Percentiles rank a stretch among this genome's conserved stretches.
These are phyloP conservation scores for Heliconius hermathena DNA, from an alignment of 1,140 invertebrate species.

Conservation along the genomic window DNA sequence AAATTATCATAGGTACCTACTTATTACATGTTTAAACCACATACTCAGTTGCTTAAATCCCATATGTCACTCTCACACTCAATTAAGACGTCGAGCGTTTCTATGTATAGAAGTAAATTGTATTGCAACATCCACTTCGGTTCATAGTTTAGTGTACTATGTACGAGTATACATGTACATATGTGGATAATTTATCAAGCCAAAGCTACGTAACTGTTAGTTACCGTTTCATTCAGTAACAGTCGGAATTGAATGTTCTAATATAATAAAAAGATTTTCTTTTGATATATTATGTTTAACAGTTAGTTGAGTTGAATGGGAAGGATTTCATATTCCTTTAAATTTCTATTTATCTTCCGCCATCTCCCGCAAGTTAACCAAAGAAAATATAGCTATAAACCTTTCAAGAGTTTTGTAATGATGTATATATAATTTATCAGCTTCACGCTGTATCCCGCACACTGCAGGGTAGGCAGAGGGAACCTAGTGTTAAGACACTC, in stretches of 20 bases:
- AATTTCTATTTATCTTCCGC: too few species aligned
- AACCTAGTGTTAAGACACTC: too few species aligned
- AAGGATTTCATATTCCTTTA: too few species aligned
- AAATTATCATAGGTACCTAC: background rate
- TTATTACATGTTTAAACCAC: background rate
- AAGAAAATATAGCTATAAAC: too few species aligned
- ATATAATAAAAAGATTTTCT: background rate
- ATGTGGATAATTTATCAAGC: conserved; percentile 17
- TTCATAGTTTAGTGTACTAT: background rate
- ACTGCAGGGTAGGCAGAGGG: too few species aligned
- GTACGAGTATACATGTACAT: background rate
- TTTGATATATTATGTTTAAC: too few species aligned
- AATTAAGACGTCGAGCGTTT: conserved; percentile 6
- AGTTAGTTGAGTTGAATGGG: too few species aligned
- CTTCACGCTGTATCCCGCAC: too few species aligned
- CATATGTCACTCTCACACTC: background rate
- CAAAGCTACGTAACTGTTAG: conserved; percentile 1
- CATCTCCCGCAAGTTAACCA: too few species aligned
- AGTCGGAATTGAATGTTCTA: background rate
- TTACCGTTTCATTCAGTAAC: conserved; percentile 7
- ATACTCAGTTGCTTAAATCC: background rate
- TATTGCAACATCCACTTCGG: background rate
- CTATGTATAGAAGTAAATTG: background rate
- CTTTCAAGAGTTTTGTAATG: too few species aligned
- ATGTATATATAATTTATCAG: too few species aligned